A percentile compares a stretch with the other conserved stretches of the same genome.
These are phyloP conservation scores for Siphlonurus alternatus DNA, from an alignment of 2,888 invertebrate genomes.

Conservation along the genomic window DNA sequence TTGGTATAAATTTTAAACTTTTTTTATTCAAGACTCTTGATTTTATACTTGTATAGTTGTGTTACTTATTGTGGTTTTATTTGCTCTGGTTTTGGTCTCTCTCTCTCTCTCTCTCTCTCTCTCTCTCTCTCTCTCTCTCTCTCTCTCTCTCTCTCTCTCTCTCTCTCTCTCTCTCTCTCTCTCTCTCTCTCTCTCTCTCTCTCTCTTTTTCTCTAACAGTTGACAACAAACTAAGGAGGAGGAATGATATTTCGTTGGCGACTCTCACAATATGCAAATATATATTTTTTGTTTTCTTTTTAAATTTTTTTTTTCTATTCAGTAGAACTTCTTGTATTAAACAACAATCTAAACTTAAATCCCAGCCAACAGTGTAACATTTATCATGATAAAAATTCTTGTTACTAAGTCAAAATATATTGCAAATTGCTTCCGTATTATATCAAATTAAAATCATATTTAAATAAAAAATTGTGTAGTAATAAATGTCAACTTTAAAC, in stretches of 20 bases:
- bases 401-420: no score
- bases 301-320: background rate
- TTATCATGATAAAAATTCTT: no score
- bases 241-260: background rate
- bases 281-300: background rate
- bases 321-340: background rate
- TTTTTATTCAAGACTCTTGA: no score
- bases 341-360: no score
- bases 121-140: background rate
- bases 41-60: no score
- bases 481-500: no score
- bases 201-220: background rate
- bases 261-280: background rate
- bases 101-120: background rate
- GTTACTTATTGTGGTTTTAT: no score
- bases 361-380: no score
- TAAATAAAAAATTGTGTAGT: no score
- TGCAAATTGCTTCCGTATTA: no score
- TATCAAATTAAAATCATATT: no score
- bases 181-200: background rate
- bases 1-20: no score
- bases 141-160: background rate
- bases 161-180: background rate
- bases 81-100: background rate
- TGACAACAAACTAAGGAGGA: background rate